Percentiles rank a stretch among this genome's conserved stretches.
Evolutionary conservation across 2,113 vertebrate genomes (phyloP).

Genomic region (Cervus canadensis): DNA sequence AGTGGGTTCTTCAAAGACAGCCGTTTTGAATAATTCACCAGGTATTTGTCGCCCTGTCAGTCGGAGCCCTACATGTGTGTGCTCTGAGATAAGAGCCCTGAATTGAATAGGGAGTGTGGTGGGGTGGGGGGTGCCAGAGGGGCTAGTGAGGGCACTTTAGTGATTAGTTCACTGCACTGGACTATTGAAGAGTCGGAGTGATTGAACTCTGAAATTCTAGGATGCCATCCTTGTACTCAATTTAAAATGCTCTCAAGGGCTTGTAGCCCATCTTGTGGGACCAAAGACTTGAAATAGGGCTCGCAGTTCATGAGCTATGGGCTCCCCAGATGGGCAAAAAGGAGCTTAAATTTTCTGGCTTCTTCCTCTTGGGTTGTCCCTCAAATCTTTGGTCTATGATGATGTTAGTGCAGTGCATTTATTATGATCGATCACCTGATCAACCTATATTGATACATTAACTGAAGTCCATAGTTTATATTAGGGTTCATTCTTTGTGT

Average conservation of each 20-base stretch:
- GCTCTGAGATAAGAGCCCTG: not conserved
- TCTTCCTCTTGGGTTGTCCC: not conserved
- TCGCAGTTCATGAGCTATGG: not conserved
- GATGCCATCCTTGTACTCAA: not conserved
- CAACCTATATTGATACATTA: not conserved
- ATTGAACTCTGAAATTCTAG: not conserved
- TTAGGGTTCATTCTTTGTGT: not conserved
- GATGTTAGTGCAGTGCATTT: not conserved
- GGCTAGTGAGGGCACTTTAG: not conserved
- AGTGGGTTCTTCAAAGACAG: not conserved
- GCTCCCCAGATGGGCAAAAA: not conserved
- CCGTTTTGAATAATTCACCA: not conserved
- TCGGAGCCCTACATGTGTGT: not conserved
- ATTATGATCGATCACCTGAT: not conserved
- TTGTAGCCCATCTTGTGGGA: not conserved
- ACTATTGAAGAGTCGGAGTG: not conserved
- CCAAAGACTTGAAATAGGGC: not conserved
- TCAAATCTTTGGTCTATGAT: not conserved
- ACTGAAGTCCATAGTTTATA: not conserved
- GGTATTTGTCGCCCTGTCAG: not conserved
- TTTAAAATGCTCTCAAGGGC: not conserved
- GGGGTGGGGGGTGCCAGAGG: accelerated
- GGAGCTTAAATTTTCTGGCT: not conserved
- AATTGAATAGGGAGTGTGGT: not conserved
- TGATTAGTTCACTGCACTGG: not conserved